Conservation (phyloP, 2,113 vertebrate genomes). For the Pomatorhinus ruficollis region DNA sequence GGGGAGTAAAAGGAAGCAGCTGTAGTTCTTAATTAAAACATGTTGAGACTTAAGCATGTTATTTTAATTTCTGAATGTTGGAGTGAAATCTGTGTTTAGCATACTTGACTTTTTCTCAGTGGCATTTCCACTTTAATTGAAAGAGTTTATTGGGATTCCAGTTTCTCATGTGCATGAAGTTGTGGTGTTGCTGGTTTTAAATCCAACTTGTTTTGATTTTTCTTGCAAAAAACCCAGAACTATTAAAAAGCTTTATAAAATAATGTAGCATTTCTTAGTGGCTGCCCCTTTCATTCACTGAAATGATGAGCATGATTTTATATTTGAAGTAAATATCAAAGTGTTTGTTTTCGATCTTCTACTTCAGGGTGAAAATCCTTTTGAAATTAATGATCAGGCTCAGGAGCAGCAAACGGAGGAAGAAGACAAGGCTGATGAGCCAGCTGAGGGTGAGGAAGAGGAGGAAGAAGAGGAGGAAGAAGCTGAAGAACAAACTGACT, state of each 20-base stretch:
- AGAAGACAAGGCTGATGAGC: slow-evolving; percentile 75
- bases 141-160: background rate
- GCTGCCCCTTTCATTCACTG: background rate
- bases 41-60: background rate
- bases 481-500: slow-evolving; percentile 66
- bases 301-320: background rate
- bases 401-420: slow-evolving; percentile 73
- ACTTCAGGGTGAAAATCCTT: slow-evolving; percentile 85
- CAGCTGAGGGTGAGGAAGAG: slow-evolving; percentile 67
- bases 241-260: background rate
- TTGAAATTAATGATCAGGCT: slow-evolving; percentile 76
- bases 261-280: background rate
- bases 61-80: background rate
- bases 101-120: background rate
- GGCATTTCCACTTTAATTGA: background rate
- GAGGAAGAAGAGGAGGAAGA: slow-evolving; percentile 54
- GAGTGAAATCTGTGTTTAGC: background rate
- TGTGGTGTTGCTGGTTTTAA: background rate
- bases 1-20: background rate
- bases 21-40: background rate
- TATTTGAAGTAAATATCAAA: background rate
- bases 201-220: background rate
- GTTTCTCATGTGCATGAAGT: background rate
- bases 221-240: rapidly evolving
- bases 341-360: background rate